Percentiles rank a stretch among this genome's conserved stretches.
Conservation (phyloP, 30 jellyfish, hydroid and myxozoan genomes). For the Clytia hemisphaerica region DNA sequence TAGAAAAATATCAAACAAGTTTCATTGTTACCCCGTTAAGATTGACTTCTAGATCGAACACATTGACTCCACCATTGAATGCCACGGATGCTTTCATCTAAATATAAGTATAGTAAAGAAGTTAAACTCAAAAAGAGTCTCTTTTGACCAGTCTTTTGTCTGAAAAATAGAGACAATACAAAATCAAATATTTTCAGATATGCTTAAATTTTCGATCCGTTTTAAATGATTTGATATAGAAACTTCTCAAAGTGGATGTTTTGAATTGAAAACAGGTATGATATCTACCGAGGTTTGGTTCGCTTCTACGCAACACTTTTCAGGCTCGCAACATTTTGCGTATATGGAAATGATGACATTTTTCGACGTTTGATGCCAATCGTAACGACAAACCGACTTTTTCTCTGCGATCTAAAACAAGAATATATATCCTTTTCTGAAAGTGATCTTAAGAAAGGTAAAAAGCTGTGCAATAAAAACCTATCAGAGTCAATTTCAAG, state of each 20-base stretch:
- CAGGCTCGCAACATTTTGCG: conserved; percentile 88
- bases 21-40: conserved; percentile 74
- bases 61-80: conserved; percentile 77
- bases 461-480: not conserved
- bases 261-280: not conserved
- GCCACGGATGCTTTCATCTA: conserved; percentile 56
- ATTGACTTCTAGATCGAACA: conserved; percentile 44
- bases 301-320: conserved; percentile 63
- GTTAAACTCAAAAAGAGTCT: not conserved
- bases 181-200: not conserved
- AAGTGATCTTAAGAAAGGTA: not conserved
- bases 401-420: conserved; percentile 56
- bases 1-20: conserved; percentile 4
- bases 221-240: not conserved
- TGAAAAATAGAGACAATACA: not conserved
- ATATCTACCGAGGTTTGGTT: conserved; percentile 63
- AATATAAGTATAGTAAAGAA: not conserved
- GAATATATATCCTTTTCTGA: not conserved
- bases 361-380: conserved; percentile 90
- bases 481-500: not conserved
- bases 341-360: conserved; percentile 61
- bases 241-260: not conserved
- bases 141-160: not conserved
- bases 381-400: conserved; percentile 81
- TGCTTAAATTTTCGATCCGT: not conserved